These are phyloP conservation scores for Caranx ignobilis DNA, from an alignment of 2,113 vertebrate species.

Conservation along the genomic window DNA sequence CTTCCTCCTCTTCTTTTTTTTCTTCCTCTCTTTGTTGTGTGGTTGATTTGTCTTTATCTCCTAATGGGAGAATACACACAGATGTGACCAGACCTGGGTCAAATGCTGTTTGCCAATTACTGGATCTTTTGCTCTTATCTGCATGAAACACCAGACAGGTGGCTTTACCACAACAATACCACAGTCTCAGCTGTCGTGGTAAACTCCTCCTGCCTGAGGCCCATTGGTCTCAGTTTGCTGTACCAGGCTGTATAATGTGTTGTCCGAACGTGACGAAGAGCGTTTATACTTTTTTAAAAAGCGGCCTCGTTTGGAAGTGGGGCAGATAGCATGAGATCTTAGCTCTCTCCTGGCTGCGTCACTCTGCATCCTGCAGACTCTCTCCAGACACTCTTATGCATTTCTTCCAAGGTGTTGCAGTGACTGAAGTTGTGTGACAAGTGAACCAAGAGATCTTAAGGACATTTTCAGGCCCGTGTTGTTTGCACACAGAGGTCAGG, in stretches of 20 bases:
- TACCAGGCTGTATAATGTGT: background rate
- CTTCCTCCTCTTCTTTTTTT: background rate
- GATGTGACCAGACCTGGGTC: constrained; percentile 38
- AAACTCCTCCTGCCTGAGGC: background rate
- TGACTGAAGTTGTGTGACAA: too few species aligned
- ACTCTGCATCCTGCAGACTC: background rate
- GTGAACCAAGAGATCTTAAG: too few species aligned
- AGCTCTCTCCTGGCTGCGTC: background rate
- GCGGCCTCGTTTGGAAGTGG: background rate
- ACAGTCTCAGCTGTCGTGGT: constrained; percentile 7
- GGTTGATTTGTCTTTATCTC: constrained; percentile 29
- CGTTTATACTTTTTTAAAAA: background rate
- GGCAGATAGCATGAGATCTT: too few species aligned
- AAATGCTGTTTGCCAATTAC: constrained; percentile 30
- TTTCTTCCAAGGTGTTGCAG: too few species aligned
- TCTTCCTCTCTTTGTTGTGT: constrained; percentile 34
- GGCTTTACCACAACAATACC: background rate
- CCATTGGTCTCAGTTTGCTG: background rate
- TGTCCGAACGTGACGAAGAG: background rate
- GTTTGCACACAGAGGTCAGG: too few species aligned
- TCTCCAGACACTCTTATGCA: background rate
- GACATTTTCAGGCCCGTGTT: too few species aligned
- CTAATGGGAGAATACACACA: constrained; percentile 2
- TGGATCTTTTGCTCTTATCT: constrained; percentile 18
- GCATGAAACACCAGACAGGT: constrained; percentile 17